phyloP scores from a whole-genome alignment of 2,113 vertebrate species.

The Pachypanchax playfairii region DNA sequence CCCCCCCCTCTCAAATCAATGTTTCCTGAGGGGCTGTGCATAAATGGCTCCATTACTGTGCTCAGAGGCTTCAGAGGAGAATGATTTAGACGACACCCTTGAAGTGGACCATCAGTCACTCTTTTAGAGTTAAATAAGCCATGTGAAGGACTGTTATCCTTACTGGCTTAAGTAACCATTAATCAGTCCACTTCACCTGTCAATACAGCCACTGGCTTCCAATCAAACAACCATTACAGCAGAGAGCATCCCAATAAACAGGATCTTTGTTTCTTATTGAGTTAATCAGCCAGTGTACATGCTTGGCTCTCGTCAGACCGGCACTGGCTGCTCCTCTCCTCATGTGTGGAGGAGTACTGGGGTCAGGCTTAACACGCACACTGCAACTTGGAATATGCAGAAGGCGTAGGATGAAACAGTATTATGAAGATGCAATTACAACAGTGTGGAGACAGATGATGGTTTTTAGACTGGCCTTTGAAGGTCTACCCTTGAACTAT shows the following conservation, averaged over 20 bases:
- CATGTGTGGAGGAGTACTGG: conserved; percentile 51
- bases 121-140: conserved; percentile 77
- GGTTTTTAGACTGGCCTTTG: conserved; percentile 51
- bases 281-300: conserved; percentile 69
- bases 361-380: conserved; percentile 55
- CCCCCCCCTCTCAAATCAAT: conserved; percentile 45
- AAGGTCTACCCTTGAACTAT: conserved; percentile 46
- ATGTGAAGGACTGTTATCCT: conserved; percentile 81
- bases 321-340: conserved; percentile 53
- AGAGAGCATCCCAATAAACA: conserved; percentile 70
- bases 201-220: conserved; percentile 77
- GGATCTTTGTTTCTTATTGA: conserved; percentile 76
- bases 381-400: conserved; percentile 49
- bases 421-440: conserved; percentile 61
- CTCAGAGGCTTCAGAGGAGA: conserved; percentile 37
- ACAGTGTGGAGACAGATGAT: conserved; percentile 39
- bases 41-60: conserved; percentile 64
- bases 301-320: conserved; percentile 40
- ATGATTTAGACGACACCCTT: conserved; percentile 64
- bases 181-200: conserved; percentile 82
- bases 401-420: conserved; percentile 57
- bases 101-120: conserved; percentile 69
- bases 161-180: conserved; percentile 81
- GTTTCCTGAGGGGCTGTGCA: conserved; percentile 54
- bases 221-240: conserved; percentile 79